These are phyloP conservation scores for Myotis brandtii DNA, from an alignment of 2,113 vertebrate species.

Conservation along the genomic window DNA sequence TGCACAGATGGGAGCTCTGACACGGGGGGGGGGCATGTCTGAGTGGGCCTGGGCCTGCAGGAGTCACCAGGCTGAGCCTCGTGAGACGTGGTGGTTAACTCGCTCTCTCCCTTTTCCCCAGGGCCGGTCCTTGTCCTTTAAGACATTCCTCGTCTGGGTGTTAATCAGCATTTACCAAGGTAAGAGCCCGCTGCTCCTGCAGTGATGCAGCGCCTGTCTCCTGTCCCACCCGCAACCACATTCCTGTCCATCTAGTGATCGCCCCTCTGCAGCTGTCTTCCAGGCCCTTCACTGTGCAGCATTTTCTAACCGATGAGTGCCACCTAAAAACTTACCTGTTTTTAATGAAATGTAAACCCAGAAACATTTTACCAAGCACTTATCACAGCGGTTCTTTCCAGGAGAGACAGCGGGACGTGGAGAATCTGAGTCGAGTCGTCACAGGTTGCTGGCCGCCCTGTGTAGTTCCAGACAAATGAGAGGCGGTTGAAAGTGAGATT, in stretches of 20 bases:
- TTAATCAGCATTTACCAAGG: slow-evolving; percentile 92
- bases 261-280: no score
- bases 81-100: not conserved
- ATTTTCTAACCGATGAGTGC: slow-evolving; percentile 71
- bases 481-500: not conserved
- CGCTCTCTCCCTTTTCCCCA: slow-evolving; percentile 81
- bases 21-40: not conserved
- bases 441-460: slow-evolving; percentile 32
- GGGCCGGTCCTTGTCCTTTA: slow-evolving; percentile 97
- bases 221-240: not conserved
- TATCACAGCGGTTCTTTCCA: slow-evolving; percentile 79
- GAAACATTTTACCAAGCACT: slow-evolving; percentile 79
- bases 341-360: slow-evolving; percentile 87
- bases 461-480: not conserved
- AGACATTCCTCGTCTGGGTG: slow-evolving; percentile 92
- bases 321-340: slow-evolving; percentile 75
- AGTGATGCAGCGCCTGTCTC: not conserved
- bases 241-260: no score
- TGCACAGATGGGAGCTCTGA: no score
- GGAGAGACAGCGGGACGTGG: slow-evolving; percentile 69
- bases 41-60: not conserved
- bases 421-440: slow-evolving; percentile 76
- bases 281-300: no score
- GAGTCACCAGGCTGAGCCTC: not conserved
- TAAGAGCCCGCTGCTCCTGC: slow-evolving; percentile 77